A percentile compares a stretch with the other conserved stretches of the same genome.
Evolutionary conservation across 2,797 vertebrate species (phyloP).

Genomic region (Cryptoblepharus egeriae): DNA sequence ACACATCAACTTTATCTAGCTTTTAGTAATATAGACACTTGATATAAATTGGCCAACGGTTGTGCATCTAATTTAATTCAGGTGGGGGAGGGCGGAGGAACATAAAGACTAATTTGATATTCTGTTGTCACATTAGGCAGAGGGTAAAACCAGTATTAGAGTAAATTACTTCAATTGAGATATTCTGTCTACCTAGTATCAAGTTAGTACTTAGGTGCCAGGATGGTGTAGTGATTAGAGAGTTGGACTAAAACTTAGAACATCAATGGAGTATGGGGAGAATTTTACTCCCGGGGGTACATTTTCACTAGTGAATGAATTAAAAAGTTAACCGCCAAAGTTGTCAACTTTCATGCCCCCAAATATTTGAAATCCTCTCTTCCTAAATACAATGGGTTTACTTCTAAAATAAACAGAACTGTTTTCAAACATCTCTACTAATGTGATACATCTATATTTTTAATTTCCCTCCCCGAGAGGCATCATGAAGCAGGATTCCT

Average conservation of each 20-base stretch:
- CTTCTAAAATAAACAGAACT: too few species aligned
- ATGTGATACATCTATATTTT: background rate
- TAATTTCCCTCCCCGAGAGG: background rate
- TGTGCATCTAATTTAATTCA: background rate
- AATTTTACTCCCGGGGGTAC: too few species aligned
- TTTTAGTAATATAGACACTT: constrained; percentile 18
- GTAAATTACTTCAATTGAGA: background rate
- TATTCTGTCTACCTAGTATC: background rate
- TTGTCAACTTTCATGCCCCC: too few species aligned
- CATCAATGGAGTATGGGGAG: too few species aligned
- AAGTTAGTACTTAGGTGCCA: too few species aligned
- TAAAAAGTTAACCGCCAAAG: too few species aligned
- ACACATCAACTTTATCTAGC: constrained; percentile 17
- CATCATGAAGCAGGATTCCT: background rate
- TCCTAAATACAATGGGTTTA: background rate
- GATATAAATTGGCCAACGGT: background rate
- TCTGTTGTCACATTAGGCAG: background rate
- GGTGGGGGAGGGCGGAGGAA: background rate
- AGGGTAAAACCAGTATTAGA: background rate
- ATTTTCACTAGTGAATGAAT: too few species aligned
- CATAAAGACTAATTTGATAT: background rate
- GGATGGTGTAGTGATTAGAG: too few species aligned
- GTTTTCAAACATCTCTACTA: background rate
- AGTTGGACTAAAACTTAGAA: too few species aligned
- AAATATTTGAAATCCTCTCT: background rate